Evolutionary conservation across 35 echinoderm and acorn worm genomes (phyloP), one percentile per base, ranked within the genome.

Genomic region (Heliocidaris erythrogramma): DNA sequence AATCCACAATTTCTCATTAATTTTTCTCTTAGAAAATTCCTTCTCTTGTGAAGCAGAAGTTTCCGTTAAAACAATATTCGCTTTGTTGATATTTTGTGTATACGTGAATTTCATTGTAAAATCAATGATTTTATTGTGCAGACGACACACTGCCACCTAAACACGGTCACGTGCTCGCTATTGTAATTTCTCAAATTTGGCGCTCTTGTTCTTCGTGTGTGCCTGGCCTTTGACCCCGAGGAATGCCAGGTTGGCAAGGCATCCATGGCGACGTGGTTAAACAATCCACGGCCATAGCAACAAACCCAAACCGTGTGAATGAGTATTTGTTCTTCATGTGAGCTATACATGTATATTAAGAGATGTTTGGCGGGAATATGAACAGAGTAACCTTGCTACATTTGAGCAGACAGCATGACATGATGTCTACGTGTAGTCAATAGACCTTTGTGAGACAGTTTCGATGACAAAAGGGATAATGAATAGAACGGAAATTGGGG

Each of bases 131-230:
- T 42, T 42, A 42, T 42, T 42, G 18, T 7, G 65, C 65, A 27
- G 65, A 78, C 21, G 65, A n/a, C 65, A 27, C 21, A 18, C 65
- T n/a, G 27, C 27, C 27, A 27, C 0, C 65, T 8, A 27, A 78
- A 21, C 65, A 27, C 52, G 27, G 5, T 78, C 65, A 78, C 65
- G 65, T 78, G 65, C n/a, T 78, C 65, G 18, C 27, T 78, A 6
- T 78, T 8, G 21, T 78, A n/a, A 78, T 2, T 89, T 47, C 85
- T 17, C 32, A 24, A 89, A 47, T 32, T 89, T 89, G 31, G 87
- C 87, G 87, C 87, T 89, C 17, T 42, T 47, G 31, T 12, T 32
- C 87, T 89, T 89, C 87, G 87, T 48, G 87, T 89, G 87, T 89
- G 87, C 47, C 32, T 35, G 87, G 13, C 87, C 87, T 89, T 89